phyloP scores from a whole-genome alignment of 2,113 vertebrate genomes.

The Trinectes maculatus region DNA sequence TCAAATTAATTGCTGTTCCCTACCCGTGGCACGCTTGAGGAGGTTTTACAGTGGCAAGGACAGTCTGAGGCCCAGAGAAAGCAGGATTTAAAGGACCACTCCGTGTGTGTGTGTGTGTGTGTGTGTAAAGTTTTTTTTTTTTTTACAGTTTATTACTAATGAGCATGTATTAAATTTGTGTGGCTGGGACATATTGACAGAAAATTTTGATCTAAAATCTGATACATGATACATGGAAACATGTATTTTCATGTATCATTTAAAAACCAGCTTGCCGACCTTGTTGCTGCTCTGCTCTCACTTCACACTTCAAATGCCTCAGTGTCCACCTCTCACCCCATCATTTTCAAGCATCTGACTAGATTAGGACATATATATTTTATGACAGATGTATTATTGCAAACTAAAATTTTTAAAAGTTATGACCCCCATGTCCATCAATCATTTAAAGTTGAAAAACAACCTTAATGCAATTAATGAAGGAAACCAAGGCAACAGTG shows the following conservation, averaged over 20 bases:
- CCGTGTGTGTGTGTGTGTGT: slow-evolving; percentile 13
- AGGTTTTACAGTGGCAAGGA: slow-evolving; percentile 74
- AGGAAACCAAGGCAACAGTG: slow-evolving; percentile 17
- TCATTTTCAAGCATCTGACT: slow-evolving; percentile 28
- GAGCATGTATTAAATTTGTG: slow-evolving; percentile 15
- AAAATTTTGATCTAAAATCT: too few relatives aligned
- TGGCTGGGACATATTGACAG: background rate
- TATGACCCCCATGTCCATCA: background rate
- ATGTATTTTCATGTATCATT: slow-evolving; percentile 11
- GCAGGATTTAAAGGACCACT: slow-evolving; percentile 60
- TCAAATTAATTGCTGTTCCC: slow-evolving; percentile 77
- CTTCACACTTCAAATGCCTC: slow-evolving; percentile 38
- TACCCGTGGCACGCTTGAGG: slow-evolving; percentile 71
- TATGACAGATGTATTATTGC: slow-evolving; percentile 7
- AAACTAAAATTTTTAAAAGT: background rate
- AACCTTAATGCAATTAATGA: slow-evolving; percentile 15
- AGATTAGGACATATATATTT: background rate
- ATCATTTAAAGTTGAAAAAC: slow-evolving; percentile 2
- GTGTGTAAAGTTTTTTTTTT: slow-evolving; percentile 12
- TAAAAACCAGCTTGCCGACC: slow-evolving; percentile 2
- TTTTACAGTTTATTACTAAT: slow-evolving; percentile 36
- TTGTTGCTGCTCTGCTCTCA: slow-evolving; percentile 18
- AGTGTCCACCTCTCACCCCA: background rate
- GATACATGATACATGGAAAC: too few relatives aligned
- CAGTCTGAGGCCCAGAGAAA: slow-evolving; percentile 60